These are phyloP conservation scores for Creontiades dilutus DNA, from an alignment of 2,888 invertebrate species.

Conservation along the genomic window DNA sequence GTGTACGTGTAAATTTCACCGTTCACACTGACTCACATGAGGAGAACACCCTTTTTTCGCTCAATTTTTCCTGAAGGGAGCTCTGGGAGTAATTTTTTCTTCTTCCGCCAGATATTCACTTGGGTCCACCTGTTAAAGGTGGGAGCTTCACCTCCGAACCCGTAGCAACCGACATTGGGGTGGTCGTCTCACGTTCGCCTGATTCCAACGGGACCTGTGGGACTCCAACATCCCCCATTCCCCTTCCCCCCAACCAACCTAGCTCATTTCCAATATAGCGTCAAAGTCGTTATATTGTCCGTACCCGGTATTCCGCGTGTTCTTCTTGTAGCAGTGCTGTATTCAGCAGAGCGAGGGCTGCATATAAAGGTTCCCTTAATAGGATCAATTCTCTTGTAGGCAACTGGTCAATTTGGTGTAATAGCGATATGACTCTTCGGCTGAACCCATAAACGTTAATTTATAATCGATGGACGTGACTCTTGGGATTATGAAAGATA, in stretches of 20 bases:
- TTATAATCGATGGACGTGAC: no score
- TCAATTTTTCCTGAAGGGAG: neutral
- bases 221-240: neutral
- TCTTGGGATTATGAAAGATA: no score
- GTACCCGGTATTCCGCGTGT: no score
- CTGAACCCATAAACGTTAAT: no score
- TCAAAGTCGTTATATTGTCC: no score
- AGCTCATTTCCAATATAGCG: no score
- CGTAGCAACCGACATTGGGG: neutral
- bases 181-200: constrained; percentile 30
- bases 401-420: neutral
- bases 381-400: no score
- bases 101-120: neutral
- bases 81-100: neutral
- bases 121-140: constrained; percentile 29
- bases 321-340: no score
- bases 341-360: no score
- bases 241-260: no score
- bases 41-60: neutral
- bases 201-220: neutral
- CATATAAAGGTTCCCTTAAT: no score
- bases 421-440: neutral
- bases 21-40: neutral
- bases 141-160: neutral
- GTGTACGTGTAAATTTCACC: neutral